Base-by-base conservation (phyloP, 2,797 vertebrate species). In the Rhynchonycteris naso region DNA sequence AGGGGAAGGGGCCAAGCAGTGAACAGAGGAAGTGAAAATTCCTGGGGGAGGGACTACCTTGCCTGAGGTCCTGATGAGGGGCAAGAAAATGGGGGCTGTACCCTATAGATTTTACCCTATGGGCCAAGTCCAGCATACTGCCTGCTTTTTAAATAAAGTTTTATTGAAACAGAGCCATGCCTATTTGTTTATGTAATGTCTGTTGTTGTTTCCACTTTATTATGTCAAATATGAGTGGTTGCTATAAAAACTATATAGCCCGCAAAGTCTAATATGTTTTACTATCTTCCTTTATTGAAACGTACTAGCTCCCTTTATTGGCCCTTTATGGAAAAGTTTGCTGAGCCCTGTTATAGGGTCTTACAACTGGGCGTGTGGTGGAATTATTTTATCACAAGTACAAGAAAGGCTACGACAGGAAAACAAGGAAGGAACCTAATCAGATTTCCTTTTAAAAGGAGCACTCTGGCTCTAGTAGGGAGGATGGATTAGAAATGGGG, bases 111-210 rank as follows among this genome's bases (percentile, higher is more conserved):
- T 47, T 63, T 4, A 30, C 2, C 11, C 13, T 13, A 33, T 47
- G 7, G n/a, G 8, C 38, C 56, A 65, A 80, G n/a, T 38, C 75
- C 26, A 72, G 52, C 3, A 52, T 2, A 28, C 16, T 4, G 33
- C 0, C 59, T 78, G 2, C 21, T 82, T 88, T 83, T 80, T 8
- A 72, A 94, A 95, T 63, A 59, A 90, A 35, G 15, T 83, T 95
- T 94, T 84, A 30, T 61, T 79, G 43, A 56, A 92, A 69, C 59
- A 92, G 52, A 91, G 15, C 22, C 18, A 35, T 9, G 9, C 7
- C 15, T 28, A 35, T 68, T 93, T 13, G 14, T 65, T 85, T 71
- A 54, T 9, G 1, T 65, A 54, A 50, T 71, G 8, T 76, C 38
- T 88, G 3, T 71, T 19, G 35, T 74, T 68, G 30, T 65, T 95